A percentile compares a stretch with the other conserved stretches of the same genome.
Conservation (phyloP, 2,797 vertebrate species). For the Molossus alvarezi region DNA sequence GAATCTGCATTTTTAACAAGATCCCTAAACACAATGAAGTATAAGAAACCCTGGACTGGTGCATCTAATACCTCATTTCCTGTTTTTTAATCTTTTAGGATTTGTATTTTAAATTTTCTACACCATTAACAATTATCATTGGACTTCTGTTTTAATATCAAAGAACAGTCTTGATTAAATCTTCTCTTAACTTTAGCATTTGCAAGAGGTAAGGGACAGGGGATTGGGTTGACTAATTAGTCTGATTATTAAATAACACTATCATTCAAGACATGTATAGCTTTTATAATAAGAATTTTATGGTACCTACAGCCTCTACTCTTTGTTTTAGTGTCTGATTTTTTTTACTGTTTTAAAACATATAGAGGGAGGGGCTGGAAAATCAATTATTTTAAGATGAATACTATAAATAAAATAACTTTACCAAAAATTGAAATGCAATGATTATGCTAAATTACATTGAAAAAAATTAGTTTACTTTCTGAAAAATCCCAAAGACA, state of each 20-base stretch:
- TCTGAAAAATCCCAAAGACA: slow-evolving; percentile 2
- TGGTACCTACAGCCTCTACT: not conserved
- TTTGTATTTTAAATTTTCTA: slow-evolving; percentile 28
- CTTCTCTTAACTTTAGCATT: not conserved
- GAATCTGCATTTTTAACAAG: slow-evolving; percentile 14
- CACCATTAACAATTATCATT: not conserved
- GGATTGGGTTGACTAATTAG: not conserved
- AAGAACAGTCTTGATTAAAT: slow-evolving; percentile 42
- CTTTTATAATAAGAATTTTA: slow-evolving; percentile 38
- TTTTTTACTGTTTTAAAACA: not conserved
- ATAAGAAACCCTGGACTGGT: not conserved
- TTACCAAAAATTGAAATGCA: slow-evolving; percentile 38
- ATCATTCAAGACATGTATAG: not conserved
- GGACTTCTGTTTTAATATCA: slow-evolving; percentile 39
- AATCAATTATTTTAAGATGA: slow-evolving; percentile 35
- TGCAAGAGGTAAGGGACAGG: not conserved
- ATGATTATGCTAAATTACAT: not conserved
- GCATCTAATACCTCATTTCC: not conserved
- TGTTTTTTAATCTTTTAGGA: not conserved
- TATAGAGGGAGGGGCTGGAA: not conserved
- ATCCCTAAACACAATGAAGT: not conserved
- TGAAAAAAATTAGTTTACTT: slow-evolving; percentile 20
- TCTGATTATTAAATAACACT: slow-evolving; percentile 17
- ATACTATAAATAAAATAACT: slow-evolving; percentile 3
- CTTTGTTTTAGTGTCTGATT: not conserved